Evolutionary conservation across 2,888 invertebrate genomes (phyloP).

Genomic region (Drosophila pseudotakahashii): DNA sequence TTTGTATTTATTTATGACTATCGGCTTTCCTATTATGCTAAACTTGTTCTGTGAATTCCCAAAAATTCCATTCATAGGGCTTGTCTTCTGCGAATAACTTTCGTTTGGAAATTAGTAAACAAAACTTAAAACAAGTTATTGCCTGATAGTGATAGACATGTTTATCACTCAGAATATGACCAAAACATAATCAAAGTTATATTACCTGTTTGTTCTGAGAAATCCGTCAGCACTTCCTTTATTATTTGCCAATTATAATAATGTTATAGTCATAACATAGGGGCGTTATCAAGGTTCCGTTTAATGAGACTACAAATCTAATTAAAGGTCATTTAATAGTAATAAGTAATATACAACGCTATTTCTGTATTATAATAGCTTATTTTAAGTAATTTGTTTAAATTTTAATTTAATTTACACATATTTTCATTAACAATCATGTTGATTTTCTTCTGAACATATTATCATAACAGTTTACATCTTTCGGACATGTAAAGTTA

Average conservation of each 20-base stretch:
- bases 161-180: not conserved
- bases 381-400: not conserved
- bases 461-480: too few species aligned
- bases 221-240: not conserved
- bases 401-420: not conserved
- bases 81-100: not conserved
- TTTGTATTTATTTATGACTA: not conserved
- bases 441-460: too few species aligned
- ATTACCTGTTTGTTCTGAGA: conserved; percentile 1
- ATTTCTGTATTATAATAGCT: not conserved
- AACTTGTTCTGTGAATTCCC: not conserved
- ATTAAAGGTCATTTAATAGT: too few species aligned
- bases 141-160: not conserved
- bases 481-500: too few species aligned
- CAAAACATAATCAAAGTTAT: not conserved
- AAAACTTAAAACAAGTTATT: not conserved
- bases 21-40: not conserved
- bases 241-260: not conserved
- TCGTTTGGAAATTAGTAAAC: not conserved
- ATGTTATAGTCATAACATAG: not conserved
- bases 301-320: not conserved
- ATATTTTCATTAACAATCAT: too few species aligned
- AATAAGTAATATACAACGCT: too few species aligned
- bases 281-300: not conserved
- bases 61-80: not conserved